Base-by-base conservation (phyloP, 1,140 invertebrate species). In the Leptinotarsa lineolata region DNA sequence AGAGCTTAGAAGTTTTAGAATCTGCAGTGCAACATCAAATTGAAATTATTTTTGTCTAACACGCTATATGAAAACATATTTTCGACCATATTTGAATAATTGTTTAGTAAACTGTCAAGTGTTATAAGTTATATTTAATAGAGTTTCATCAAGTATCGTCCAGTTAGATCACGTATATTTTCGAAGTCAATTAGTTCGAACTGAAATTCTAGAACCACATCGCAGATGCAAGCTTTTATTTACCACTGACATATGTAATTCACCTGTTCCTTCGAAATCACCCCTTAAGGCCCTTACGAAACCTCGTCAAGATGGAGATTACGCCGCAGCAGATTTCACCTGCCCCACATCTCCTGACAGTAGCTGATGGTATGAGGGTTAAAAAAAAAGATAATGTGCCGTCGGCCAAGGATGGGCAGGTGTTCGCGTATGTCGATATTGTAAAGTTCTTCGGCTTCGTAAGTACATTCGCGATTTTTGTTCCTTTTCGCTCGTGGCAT, bases 311-410 rank as follows among this genome's bases (percentile, higher is more conserved):
- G 20, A 68, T 54, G 45, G n/a, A 66, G 39, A 39, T 18, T 66
- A 66, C n/a, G 45, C 21, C 13, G n/a, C 13, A 30, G 21, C 18
- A 44, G 13, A 65, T 54, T 59, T 61, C 76, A 72, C 73, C 76
- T 77, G 73, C 73, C 73, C 76, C 75, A 72, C 72, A 73, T 68
- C 67, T 48, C 16, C n/a, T 73, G 67, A 72, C 75, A 30, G 71
- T 70, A 76, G 75, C 74, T 71, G 58, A 20, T 46, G 65, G 74
- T 68, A 73, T 76, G 71, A 63, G 71, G 75, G 75, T 68, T 73
- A 68, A 54, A 68, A 59, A 58, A 71, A 61, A 61, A 71, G 59
- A 44, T 61, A 13, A 71, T 16, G 15, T 39, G 12, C 39, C 11
- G 4, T 20, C 24, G 21, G 22, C 15, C 48, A 58, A 54, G 61